Percentiles rank a stretch among this genome's conserved stretches.
phyloP scores from a whole-genome alignment of 2,797 vertebrate species.

The Paramormyrops hopkinsi region DNA sequence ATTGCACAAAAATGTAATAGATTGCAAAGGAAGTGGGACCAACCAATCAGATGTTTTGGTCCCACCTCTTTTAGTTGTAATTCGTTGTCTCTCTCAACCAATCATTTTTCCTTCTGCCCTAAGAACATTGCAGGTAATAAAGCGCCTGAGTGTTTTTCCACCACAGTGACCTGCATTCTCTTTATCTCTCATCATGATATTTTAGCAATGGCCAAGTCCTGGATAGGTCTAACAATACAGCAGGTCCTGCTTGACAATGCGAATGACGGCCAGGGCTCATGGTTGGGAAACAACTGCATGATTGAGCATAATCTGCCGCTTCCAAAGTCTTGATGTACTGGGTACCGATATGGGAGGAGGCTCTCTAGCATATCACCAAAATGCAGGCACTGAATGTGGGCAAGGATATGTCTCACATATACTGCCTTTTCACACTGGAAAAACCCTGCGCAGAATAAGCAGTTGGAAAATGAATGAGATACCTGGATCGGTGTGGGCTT shows the following conservation, averaged over 20 bases:
- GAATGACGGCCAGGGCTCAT: neutral
- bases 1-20: neutral
- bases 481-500: slow-evolving; percentile 96
- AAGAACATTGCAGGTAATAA: neutral
- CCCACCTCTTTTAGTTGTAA: neutral
- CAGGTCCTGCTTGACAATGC: neutral
- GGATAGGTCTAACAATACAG: neutral
- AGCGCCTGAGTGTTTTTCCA: neutral
- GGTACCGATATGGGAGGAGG: neutral
- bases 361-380: neutral
- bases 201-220: neutral
- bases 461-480: slow-evolving; percentile 22
- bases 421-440: neutral
- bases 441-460: neutral
- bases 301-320: no score
- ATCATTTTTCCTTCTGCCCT: neutral
- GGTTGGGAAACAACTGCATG: neutral
- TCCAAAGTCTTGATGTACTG: neutral
- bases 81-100: neutral
- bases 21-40: neutral
- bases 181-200: neutral
- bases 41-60: neutral
- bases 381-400: neutral
- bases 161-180: neutral
- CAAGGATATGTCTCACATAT: neutral